A percentile compares a stretch with the other conserved stretches of the same genome.
Conservation (phyloP, 2,888 invertebrate genomes). For the Hermaeophaga mercurialis region DNA sequence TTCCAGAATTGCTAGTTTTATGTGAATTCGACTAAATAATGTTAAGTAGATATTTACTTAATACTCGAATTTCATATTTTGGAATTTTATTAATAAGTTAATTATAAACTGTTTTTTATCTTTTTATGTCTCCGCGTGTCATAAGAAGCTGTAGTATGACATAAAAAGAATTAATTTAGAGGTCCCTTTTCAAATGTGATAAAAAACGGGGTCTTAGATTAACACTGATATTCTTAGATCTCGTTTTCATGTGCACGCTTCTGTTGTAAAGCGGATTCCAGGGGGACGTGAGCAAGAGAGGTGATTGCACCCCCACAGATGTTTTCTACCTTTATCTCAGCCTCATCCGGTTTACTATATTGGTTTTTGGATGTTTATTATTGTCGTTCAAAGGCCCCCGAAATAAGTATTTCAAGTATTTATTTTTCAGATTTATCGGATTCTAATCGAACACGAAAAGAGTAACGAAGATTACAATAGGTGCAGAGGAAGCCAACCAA, state of each 20-base stretch:
- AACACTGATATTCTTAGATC: no score
- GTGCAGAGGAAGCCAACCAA: conserved; percentile 18
- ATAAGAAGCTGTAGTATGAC: no score
- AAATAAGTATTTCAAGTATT: conserved; percentile 13
- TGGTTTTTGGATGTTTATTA: conserved; percentile 23
- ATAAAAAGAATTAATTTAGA: no score
- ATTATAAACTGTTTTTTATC: not conserved
- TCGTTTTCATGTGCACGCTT: no score
- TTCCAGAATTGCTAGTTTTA: not conserved
- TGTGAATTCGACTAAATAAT: not conserved
- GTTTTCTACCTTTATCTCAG: conserved; percentile 39
- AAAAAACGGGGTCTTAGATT: no score
- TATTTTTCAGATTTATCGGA: conserved; percentile 12
- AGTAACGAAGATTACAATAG: conserved; percentile 16
- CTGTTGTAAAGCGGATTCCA: no score
- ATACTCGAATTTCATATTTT: not conserved
- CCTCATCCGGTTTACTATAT: conserved; percentile 36
- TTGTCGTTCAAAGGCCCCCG: conserved; percentile 7
- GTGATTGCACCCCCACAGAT: conserved; percentile 39
- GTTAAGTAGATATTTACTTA: not conserved
- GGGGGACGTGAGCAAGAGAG: conserved; percentile 10
- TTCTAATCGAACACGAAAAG: conserved; percentile 7
- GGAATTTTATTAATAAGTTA: not conserved
- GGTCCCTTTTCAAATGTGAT: no score
- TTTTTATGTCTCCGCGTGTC: no score